Base-by-base conservation (phyloP, 1,140 invertebrate species). In the Pogonognathellus flavescens region DNA sequence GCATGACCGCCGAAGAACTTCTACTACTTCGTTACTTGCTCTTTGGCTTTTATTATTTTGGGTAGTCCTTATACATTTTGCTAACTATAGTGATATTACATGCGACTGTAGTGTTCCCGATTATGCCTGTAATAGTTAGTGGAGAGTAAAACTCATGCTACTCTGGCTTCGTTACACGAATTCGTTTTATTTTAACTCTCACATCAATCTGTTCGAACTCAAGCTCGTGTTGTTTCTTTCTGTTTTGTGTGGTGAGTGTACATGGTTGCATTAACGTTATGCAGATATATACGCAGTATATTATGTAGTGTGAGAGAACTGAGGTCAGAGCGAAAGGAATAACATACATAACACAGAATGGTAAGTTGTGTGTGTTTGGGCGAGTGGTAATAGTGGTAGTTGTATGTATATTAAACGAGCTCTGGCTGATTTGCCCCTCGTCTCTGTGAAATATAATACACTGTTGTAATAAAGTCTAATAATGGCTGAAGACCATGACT, bases 1-100 rank as follows among this genome's bases (percentile, higher is more conserved):
- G 70, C 70, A 76, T 76, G 70, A 76, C 70, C 70, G 49, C 70
- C 41, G 25, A 76, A 50, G 70, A 76, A 76, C 70, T 76, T 76
- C 25, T 76, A 76, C 70, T 76, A 41, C 62, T 66, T 66, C 62
- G 62, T 66, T 66, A 66, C 25, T 66, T 66, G 62, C 31, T 41
- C 31, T 41, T 10, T 55, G 16, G 53, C 53, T 66, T 25, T 25
- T 66, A 22, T 8, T 14, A 66, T 66, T 25, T 66, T 66, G 62
- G 31, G 31, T 41, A 41, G 31, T 41, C 31, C 6, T 41, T 41
- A n/a, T n/a, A 1, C 31, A 41, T 41, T 41, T 41, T 41, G 31
- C 31, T 41, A 41, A 41, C 31, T 41, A 3, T 41, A 41, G 31
- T 41, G 31, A 41, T 41, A 41, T 41, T 41, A 41, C 31, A 41